Evolutionary conservation across 2,797 vertebrate genomes (phyloP).

Genomic region (Tadarida brasiliensis): DNA sequence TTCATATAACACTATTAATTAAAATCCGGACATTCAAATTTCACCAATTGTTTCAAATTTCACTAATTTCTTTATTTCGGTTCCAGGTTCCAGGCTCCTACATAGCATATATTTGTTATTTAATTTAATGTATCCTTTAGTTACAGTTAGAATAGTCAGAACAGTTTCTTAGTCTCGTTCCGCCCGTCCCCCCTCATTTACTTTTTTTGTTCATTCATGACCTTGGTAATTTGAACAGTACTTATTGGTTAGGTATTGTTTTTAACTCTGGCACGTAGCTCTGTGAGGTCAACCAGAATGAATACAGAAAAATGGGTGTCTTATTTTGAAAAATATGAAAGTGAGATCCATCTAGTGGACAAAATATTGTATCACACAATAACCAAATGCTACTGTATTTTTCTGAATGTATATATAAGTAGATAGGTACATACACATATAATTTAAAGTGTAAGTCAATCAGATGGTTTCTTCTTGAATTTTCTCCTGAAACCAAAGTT

Average conservation of each 20-base stretch:
- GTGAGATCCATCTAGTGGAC: slow-evolving; percentile 80
- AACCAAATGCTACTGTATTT: neutral
- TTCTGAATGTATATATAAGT: neutral
- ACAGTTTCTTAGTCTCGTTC: neutral
- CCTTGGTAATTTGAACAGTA: neutral
- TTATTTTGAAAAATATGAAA: slow-evolving; percentile 67
- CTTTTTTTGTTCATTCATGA: neutral
- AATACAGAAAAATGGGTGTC: neutral
- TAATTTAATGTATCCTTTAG: slow-evolving; percentile 34
- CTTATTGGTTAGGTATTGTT: neutral
- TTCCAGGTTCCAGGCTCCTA: neutral
- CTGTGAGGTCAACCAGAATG: neutral
- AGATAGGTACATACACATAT: neutral
- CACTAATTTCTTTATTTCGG: neutral
- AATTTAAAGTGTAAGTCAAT: neutral
- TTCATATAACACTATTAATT: neutral
- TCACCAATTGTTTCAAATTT: neutral
- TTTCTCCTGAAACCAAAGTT: slow-evolving; percentile 33
- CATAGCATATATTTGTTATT: neutral
- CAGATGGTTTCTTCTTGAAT: neutral
- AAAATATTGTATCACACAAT: slow-evolving; percentile 71
- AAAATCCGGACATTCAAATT: neutral
- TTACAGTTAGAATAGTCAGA: neutral
- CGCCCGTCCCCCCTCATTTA: neutral
- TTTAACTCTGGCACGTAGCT: neutral